A percentile compares a stretch with the other conserved stretches of the same genome.
These are phyloP conservation scores for Euglossa dilemma DNA, from an alignment of 1,140 invertebrate species.

Conservation along the genomic window DNA sequence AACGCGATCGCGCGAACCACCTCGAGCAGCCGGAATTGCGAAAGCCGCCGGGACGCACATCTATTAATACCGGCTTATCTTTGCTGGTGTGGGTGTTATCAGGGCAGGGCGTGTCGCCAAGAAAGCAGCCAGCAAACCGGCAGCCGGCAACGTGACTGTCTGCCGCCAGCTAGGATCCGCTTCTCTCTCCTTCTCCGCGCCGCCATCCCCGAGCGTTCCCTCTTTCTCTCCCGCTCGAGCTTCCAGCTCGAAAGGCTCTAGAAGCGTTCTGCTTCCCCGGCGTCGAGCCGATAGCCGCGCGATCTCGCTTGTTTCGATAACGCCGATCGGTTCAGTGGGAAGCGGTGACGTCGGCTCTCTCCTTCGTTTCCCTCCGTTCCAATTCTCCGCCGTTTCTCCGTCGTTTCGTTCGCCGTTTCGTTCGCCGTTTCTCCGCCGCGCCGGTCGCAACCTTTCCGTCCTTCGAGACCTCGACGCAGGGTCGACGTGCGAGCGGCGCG, in stretches of 20 bases:
- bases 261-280: slow-evolving; percentile 17
- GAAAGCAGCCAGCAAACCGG: slow-evolving; percentile 72
- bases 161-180: slow-evolving; percentile 71
- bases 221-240: neutral
- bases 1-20: slow-evolving; percentile 9
- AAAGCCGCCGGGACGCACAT: slow-evolving; percentile 77
- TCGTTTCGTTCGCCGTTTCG: too few species aligned
- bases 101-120: slow-evolving; percentile 79
- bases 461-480: too few species aligned
- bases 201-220: neutral
- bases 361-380: neutral
- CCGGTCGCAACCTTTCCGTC: too few species aligned
- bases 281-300: neutral
- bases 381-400: neutral
- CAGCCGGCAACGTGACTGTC: slow-evolving; percentile 75
- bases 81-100: slow-evolving; percentile 80
- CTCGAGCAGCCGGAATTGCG: slow-evolving; percentile 70
- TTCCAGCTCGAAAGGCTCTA: slow-evolving; percentile 3
- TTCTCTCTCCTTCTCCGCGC: slow-evolving; percentile 38
- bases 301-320: slow-evolving; percentile 28
- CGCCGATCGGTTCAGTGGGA: slow-evolving; percentile 8
- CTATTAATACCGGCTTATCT: slow-evolving; percentile 78
- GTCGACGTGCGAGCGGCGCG: neutral
- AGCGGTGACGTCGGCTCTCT: neutral
- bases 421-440: too few species aligned